These are phyloP conservation scores for Denticeps clupeoides DNA, from an alignment of 2,797 vertebrate species.

Conservation along the genomic window DNA sequence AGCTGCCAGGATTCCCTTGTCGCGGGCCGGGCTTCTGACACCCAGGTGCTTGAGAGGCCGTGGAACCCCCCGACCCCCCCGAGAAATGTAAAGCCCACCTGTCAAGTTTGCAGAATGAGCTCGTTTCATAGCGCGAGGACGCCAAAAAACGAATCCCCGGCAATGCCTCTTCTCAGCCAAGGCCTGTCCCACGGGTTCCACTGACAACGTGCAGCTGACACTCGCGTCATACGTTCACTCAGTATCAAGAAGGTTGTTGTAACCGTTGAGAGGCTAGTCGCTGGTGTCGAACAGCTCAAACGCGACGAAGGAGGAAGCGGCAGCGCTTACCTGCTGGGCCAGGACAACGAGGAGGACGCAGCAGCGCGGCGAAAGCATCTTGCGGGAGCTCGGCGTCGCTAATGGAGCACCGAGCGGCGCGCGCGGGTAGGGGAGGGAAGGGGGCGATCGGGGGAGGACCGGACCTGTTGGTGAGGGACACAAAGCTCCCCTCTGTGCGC, in stretches of 20 bases:
- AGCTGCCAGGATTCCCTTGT: no score
- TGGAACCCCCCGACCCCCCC: slow-evolving; percentile 42
- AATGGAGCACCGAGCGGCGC: no score
- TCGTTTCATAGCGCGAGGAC: slow-evolving; percentile 41
- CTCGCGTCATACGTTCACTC: no score
- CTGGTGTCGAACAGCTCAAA: background rate
- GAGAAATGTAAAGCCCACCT: slow-evolving; percentile 56
- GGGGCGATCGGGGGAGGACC: slow-evolving; percentile 19
- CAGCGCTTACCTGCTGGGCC: slow-evolving; percentile 69
- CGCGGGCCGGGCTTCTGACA: background rate
- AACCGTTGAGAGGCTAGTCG: no score
- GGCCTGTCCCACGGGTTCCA: no score
- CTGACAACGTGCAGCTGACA: no score
- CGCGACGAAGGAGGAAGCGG: slow-evolving; percentile 4
- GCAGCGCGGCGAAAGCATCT: slow-evolving; percentile 68
- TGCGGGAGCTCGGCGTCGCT: slow-evolving; percentile 38
- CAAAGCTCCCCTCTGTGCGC: slow-evolving; percentile 84
- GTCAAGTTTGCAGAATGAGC: slow-evolving; percentile 50
- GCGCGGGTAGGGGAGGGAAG: slow-evolving; percentile 12
- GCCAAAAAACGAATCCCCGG: background rate
- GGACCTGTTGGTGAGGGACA: slow-evolving; percentile 55
- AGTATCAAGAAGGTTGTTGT: no score
- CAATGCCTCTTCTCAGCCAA: no score
- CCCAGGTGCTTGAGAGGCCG: slow-evolving; percentile 31
- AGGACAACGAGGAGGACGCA: slow-evolving; percentile 60